A percentile compares a stretch with the other conserved stretches of the same genome.
Conservation (phyloP, 2,888 invertebrate species). For the Xanthorhoe designata region DNA sequence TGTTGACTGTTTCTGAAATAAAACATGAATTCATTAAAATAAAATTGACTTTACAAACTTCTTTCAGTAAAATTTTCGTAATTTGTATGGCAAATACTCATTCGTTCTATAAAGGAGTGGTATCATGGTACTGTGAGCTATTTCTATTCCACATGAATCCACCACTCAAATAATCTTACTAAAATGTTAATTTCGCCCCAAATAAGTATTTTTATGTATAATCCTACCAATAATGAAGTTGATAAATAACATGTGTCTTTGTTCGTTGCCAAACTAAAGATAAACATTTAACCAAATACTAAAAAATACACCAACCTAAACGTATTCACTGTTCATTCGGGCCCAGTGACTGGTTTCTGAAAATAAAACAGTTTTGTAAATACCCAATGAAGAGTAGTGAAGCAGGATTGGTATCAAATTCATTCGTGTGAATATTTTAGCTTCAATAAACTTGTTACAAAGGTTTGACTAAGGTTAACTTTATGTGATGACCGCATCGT, state of each 20-base stretch:
- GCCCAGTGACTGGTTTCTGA: conserved; percentile 53
- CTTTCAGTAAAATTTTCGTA: no score
- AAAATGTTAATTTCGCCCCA: no score
- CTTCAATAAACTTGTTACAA: conserved; percentile 14
- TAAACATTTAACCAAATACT: background rate
- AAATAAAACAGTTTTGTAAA: conserved; percentile 34
- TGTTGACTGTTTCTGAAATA: background rate
- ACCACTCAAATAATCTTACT: no score
- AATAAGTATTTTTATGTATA: no score
- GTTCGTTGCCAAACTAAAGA: no score
- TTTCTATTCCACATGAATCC: no score
- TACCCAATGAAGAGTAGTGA: conserved; percentile 7
- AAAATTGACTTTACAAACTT: no score
- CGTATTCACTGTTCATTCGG: conserved; percentile 40
- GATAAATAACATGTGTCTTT: no score
- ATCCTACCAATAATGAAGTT: no score
- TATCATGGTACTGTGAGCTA: no score
- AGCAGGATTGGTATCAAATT: conserved; percentile 8
- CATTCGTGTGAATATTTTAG: conserved; percentile 18
- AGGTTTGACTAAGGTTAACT: background rate
- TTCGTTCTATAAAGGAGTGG: no score
- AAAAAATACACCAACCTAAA: conserved; percentile 6
- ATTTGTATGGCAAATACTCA: no score
- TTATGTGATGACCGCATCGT: background rate
- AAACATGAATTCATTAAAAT: background rate